Percentiles rank a stretch among this genome's conserved stretches.
phyloP scores from a whole-genome alignment of 2,113 vertebrate species.

The Pleuronectes platessa region DNA sequence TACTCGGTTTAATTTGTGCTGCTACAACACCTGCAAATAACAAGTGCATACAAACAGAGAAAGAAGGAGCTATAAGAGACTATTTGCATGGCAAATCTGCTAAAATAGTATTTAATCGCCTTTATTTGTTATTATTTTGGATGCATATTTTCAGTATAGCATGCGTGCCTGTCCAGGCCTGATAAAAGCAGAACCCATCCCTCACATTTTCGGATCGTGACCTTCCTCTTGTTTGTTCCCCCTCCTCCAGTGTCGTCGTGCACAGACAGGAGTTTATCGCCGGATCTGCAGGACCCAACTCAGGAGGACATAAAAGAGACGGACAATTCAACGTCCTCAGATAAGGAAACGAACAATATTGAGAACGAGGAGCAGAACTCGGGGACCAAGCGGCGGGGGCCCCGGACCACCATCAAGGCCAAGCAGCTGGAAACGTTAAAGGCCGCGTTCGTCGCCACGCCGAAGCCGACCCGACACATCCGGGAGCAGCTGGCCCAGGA shows the following conservation, averaged over 20 bases:
- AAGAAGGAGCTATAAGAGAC: too few relatives aligned
- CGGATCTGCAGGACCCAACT: conserved; percentile 92
- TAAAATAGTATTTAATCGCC: too few relatives aligned
- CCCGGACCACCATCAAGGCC: conserved; percentile 98
- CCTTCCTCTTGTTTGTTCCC: conserved; percentile 42
- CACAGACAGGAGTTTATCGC: conserved; percentile 97
- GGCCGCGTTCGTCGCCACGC: conserved; percentile 96
- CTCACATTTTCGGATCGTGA: conserved; percentile 57
- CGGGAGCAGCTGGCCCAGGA: conserved; percentile 97
- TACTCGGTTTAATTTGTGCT: too few relatives aligned
- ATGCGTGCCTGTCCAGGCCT: conserved; percentile 23
- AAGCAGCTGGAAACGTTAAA: conserved; percentile 98
- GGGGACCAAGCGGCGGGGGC: conserved; percentile 91
- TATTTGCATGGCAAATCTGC: too few relatives aligned
- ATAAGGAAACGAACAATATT: conserved; percentile 96
- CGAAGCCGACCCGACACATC: conserved; percentile 96
- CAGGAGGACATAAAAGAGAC: conserved; percentile 97
- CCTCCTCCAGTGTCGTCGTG: conserved; percentile 91
- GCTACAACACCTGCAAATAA: too few relatives aligned
- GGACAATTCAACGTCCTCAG: conserved; percentile 96
- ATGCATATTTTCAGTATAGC: not conserved
- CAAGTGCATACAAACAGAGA: too few relatives aligned
- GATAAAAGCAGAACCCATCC: conserved; percentile 28
- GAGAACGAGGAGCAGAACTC: conserved; percentile 98
- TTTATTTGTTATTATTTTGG: too few relatives aligned